Percentiles rank a stretch among this genome's conserved stretches.
Evolutionary conservation across 2,113 vertebrate species (phyloP).

Genomic region (Hyperopisus bebe): DNA sequence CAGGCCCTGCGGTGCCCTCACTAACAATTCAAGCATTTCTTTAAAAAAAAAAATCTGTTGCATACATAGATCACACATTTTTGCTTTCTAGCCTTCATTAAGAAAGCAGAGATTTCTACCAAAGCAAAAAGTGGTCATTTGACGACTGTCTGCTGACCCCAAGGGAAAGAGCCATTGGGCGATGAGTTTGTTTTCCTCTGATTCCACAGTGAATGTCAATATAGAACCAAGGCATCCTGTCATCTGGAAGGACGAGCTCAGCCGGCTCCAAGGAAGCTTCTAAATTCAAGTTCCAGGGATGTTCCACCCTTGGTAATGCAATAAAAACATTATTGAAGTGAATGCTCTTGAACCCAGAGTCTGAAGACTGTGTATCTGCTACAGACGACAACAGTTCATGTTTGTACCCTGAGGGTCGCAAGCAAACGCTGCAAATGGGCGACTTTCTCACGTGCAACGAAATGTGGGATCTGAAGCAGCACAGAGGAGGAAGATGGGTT

Average conservation of each 20-base stretch:
- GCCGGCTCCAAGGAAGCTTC: background rate
- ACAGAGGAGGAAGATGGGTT: background rate
- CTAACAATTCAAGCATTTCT: background rate
- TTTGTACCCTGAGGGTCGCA: background rate
- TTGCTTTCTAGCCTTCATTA: background rate
- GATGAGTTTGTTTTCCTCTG: background rate
- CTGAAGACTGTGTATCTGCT: background rate
- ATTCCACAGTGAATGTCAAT: background rate
- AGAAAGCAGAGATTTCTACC: background rate
- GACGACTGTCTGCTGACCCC: background rate
- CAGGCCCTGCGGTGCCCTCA: background rate
- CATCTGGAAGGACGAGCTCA: background rate
- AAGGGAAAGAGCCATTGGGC: background rate
- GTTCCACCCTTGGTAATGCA: background rate
- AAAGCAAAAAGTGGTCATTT: background rate
- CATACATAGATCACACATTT: background rate
- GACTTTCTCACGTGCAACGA: background rate
- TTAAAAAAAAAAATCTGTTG: background rate
- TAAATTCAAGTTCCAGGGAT: background rate
- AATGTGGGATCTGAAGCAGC: background rate
- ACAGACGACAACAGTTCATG: background rate
- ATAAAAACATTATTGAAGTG: background rate
- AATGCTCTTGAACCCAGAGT: background rate
- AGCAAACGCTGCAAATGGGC: background rate
- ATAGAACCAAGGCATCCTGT: background rate